These are phyloP conservation scores for Nemurella pictetii DNA, from an alignment of 2,888 invertebrate genomes.

Conservation along the genomic window DNA sequence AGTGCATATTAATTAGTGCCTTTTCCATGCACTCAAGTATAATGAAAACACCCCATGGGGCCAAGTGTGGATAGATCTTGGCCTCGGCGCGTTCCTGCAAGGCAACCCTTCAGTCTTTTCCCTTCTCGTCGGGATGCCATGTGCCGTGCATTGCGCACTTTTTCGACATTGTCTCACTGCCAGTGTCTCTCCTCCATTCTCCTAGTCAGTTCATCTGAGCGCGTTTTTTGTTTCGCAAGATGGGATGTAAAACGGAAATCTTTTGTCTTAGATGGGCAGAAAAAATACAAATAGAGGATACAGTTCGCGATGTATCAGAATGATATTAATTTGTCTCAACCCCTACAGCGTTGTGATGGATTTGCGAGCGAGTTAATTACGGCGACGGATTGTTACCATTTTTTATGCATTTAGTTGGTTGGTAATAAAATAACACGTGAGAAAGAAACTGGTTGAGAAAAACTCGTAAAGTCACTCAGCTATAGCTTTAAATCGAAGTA, in stretches of 20 bases:
- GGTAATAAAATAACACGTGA: background rate
- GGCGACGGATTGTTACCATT: too few relatives aligned
- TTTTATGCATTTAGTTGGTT: too few relatives aligned
- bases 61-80: slow-evolving; percentile 18
- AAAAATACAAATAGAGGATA: background rate
- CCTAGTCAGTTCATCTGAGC: slow-evolving; percentile 20
- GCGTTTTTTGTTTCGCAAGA: slow-evolving; percentile 34
- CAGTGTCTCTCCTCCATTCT: slow-evolving; percentile 2
- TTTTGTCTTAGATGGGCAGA: slow-evolving; percentile 25
- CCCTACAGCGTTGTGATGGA: too few relatives aligned
- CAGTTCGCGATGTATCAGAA: too few relatives aligned
- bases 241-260: slow-evolving; percentile 14
- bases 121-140: too few relatives aligned
- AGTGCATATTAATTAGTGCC: slow-evolving; percentile 37
- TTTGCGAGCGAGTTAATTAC: too few relatives aligned
- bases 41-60: slow-evolving; percentile 40
- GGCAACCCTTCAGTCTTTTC: too few relatives aligned
- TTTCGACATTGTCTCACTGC: slow-evolving; percentile 17
- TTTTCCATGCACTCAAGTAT: slow-evolving; percentile 38
- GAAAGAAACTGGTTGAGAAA: background rate
- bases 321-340: too few relatives aligned
- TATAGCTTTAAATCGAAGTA: background rate
- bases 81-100: too few relatives aligned
- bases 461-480: background rate
- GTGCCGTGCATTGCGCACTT: background rate